Evolutionary conservation across 2,113 vertebrate species (phyloP), one percentile per base, ranked within the genome.

Genomic region (Cavia porcellus): DNA sequence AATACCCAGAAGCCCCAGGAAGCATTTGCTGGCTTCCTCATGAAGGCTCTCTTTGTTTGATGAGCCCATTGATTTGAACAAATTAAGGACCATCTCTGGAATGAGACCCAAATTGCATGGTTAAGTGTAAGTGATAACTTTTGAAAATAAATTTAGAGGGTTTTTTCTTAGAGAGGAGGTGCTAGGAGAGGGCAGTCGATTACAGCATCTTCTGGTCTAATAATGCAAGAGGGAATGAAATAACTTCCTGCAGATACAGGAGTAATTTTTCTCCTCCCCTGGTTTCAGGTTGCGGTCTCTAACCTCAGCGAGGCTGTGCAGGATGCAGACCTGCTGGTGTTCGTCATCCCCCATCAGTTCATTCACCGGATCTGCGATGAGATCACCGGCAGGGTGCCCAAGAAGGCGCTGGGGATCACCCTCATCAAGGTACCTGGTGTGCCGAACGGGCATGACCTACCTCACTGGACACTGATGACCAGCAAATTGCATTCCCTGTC

Each of bases 311-410:
- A 99, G 32, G 99, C 99, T 0, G 99, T 99, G 8, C 96, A 98
- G 87, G 99, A 99, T 47, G 99, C 99, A 0, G 99, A 99, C 97
- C 97, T 99, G 94, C 98, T 99, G 95, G 98, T 99, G 92, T 99
- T 99, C 66, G 99, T 99, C 90, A 99, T 99, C 70, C 99, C 99
- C 59, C 99, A 99, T 96, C 99, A 99, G 98, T 99, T 99, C 98
- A 99, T 99, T 95, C 98, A 99, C 95, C 99, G 98, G 57, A 98
- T 99, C 96, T 99, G 99, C 0, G 99, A 99, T 3, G 99, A 99
- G 97, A 99, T 99, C 98, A 98, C 98, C 0, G 99, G 99, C 66
- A 98, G 87, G 35, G 98, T 99, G n/a, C 98, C 99, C 45, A 98
- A 98, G 94, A 98, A 98, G 47, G 99, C 99, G 0, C 97, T 99